Percentiles rank a stretch among this genome's conserved stretches.
Evolutionary conservation across 1,140 invertebrate genomes (phyloP).

Genomic region (Lethocerus indicus): DNA sequence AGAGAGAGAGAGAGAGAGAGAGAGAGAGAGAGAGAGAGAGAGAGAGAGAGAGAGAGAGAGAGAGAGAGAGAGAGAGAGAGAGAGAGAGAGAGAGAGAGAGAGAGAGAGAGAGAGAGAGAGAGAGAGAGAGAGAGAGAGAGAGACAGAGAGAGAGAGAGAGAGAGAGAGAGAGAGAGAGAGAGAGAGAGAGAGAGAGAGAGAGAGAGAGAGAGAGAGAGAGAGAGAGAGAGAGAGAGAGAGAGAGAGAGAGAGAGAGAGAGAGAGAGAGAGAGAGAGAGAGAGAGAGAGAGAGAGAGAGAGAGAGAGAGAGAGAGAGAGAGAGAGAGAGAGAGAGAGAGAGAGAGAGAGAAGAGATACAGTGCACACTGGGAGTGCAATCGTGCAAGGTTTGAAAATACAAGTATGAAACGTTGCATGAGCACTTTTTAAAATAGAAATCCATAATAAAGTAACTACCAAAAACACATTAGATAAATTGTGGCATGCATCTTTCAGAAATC

Average conservation of each 20-base stretch:
- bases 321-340: conserved; percentile 4
- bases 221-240: conserved; percentile 11
- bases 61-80: conserved; percentile 1
- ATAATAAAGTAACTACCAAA: no score
- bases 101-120: conserved; percentile 4
- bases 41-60: conserved; percentile 2
- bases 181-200: conserved; percentile 11
- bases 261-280: conserved; percentile 11
- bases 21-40: conserved; percentile 1
- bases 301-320: conserved; percentile 7
- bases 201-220: conserved; percentile 11
- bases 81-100: conserved; percentile 3
- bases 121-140: conserved; percentile 2
- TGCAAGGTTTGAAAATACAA: no score
- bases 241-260: conserved; percentile 11
- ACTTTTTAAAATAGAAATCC: no score
- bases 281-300: conserved; percentile 6
- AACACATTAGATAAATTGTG: no score
- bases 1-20: conserved; percentile 1
- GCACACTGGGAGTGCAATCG: no score
- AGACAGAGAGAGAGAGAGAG: conserved; percentile 9
- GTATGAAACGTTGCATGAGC: no score
- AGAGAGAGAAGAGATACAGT: conserved; percentile 4
- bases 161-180: conserved; percentile 11
- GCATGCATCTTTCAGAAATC: no score